A percentile compares a stretch with the other conserved stretches of the same genome.
phyloP scores from a whole-genome alignment of 2,113 vertebrate species.

The Sander lucioperca region DNA sequence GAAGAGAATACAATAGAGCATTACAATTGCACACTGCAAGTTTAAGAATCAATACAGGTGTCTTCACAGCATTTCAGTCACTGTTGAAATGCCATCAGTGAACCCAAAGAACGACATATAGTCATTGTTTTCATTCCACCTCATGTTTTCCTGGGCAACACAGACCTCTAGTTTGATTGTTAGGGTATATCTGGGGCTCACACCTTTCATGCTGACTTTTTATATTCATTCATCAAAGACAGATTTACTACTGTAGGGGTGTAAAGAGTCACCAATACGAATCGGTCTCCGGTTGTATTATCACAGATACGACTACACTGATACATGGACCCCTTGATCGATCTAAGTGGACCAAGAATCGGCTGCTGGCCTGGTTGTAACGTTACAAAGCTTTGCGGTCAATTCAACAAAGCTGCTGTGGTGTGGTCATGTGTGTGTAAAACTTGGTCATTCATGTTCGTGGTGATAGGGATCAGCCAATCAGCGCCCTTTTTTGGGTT shows the following conservation, averaged over 20 bases:
- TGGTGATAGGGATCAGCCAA: too few species aligned
- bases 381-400: too few species aligned
- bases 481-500: too few species aligned
- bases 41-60: background rate
- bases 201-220: slow-evolving; percentile 3
- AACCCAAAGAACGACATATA: background rate
- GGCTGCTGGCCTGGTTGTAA: too few species aligned
- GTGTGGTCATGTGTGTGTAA: too few species aligned
- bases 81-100: background rate
- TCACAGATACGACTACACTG: too few species aligned
- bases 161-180: background rate
- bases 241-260: background rate
- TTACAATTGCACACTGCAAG: background rate
- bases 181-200: background rate
- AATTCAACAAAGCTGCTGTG: too few species aligned
- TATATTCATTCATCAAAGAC: background rate
- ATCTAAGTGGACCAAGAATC: too few species aligned
- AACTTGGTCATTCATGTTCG: too few species aligned
- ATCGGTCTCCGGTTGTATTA: too few species aligned
- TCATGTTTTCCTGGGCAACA: background rate
- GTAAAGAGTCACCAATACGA: too few species aligned
- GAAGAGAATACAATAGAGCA: slow-evolving; percentile 19
- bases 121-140: background rate
- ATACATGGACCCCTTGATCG: too few species aligned
- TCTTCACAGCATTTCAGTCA: slow-evolving; percentile 12